phyloP scores from a whole-genome alignment of 2,797 vertebrate genomes.

The Danio kyathit region DNA sequence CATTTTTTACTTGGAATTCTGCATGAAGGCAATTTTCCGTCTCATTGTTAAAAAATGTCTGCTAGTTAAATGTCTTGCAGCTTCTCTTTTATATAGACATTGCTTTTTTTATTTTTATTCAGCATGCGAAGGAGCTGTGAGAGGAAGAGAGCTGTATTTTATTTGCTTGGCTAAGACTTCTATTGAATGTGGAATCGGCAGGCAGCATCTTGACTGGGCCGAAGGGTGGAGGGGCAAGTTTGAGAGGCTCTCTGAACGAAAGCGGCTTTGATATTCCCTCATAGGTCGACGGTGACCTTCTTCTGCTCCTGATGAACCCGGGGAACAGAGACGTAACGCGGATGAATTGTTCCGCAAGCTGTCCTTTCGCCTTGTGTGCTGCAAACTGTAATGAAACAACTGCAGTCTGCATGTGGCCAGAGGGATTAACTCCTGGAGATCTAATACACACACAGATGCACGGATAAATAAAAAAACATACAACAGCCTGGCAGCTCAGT shows the following conservation, averaged over 20 bases:
- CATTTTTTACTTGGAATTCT: constrained; percentile 25
- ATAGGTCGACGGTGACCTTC: constrained; percentile 77
- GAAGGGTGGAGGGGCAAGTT: constrained; percentile 66
- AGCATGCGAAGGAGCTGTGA: constrained; percentile 46
- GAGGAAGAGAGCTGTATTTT: constrained; percentile 55
- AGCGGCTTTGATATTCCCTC: constrained; percentile 78
- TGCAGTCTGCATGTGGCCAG: constrained; percentile 68
- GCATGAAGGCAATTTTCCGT: constrained; percentile 37
- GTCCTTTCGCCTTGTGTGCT: constrained; percentile 72
- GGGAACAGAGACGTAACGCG: constrained; percentile 69
- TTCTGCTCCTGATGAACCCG: constrained; percentile 75
- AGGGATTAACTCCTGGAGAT: constrained; percentile 68
- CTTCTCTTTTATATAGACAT: constrained; percentile 29
- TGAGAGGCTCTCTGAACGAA: constrained; percentile 48
- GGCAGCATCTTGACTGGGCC: constrained; percentile 69
- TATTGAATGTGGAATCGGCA: constrained; percentile 67
- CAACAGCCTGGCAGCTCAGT: not conserved
- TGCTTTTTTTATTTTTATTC: constrained; percentile 30
- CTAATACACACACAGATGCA: constrained; percentile 45
- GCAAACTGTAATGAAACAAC: constrained; percentile 78
- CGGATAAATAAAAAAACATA: not conserved
- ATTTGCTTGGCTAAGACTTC: constrained; percentile 64
- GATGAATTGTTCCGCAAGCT: constrained; percentile 73
- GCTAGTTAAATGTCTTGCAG: constrained; percentile 40
- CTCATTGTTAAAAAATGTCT: constrained; percentile 44